phyloP scores from a whole-genome alignment of 2,888 invertebrate species.

The Cephonodes hylas region DNA sequence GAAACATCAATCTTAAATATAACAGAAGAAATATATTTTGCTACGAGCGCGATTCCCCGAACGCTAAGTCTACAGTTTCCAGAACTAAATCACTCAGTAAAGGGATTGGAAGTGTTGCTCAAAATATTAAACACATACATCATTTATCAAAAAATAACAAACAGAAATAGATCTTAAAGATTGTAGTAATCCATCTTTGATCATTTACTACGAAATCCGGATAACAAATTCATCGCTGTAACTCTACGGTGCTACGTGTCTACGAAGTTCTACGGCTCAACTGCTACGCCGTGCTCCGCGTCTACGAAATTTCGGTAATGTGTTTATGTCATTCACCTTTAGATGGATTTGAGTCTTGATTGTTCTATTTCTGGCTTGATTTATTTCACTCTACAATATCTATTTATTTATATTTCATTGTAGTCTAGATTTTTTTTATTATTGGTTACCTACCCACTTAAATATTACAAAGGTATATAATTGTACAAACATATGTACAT shows the following conservation, averaged over 20 bases:
- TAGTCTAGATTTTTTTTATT: background rate
- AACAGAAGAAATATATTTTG: no score
- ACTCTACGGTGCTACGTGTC: background rate
- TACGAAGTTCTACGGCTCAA: background rate
- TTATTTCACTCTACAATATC: background rate
- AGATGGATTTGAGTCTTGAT: background rate
- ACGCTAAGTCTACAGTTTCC: no score
- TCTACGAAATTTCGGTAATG: background rate
- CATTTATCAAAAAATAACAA: background rate
- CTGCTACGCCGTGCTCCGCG: background rate
- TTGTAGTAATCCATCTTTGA: background rate
- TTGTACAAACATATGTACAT: no score
- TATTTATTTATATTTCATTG: background rate
- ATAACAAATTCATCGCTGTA: background rate
- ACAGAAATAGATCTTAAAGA: background rate
- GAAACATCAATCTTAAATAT: no score
- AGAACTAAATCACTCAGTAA: no score
- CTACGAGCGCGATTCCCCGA: no score
- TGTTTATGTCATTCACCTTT: background rate
- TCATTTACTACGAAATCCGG: background rate
- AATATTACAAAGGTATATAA: no score
- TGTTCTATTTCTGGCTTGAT: background rate
- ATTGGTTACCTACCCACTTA: no score
- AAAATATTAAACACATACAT: no score
- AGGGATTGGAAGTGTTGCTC: no score